phyloP scores from a whole-genome alignment of 2,888 invertebrate species.

The Pandemis corylana region DNA sequence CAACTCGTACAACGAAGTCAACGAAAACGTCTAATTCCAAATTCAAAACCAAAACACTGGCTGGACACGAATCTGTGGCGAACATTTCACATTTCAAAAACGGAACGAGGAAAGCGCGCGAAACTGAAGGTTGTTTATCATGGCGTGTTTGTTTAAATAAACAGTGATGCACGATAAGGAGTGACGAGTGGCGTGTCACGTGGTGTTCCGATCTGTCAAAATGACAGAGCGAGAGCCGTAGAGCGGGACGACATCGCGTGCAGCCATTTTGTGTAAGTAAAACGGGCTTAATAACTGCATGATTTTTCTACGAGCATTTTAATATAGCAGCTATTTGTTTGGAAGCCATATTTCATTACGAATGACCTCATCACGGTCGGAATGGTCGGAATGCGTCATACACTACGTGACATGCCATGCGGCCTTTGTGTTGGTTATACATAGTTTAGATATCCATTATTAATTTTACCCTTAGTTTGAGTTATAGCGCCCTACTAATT shows the following conservation, averaged over 20 bases:
- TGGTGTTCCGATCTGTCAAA: constrained; percentile 74
- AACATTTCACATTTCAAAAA: constrained; percentile 35
- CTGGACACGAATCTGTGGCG: not conserved
- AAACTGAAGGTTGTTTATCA: constrained; percentile 41
- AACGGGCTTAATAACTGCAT: constrained; percentile 49
- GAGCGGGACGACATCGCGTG: constrained; percentile 59
- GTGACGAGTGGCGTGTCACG: constrained; percentile 63
- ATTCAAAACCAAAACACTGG: constrained; percentile 15
- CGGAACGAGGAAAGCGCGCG: constrained; percentile 46
- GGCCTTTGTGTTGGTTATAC: constrained; percentile 55
- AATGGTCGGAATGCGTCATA: constrained; percentile 66
- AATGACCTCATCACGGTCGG: constrained; percentile 61
- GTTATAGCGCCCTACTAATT: constrained; percentile 30
- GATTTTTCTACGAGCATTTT: constrained; percentile 50
- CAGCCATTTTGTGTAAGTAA: constrained; percentile 56
- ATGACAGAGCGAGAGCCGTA: constrained; percentile 64
- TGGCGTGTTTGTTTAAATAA: constrained; percentile 39
- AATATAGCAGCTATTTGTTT: constrained; percentile 55
- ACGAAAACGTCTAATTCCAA: constrained; percentile 4
- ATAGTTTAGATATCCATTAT: constrained; percentile 46
- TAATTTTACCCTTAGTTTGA: constrained; percentile 24
- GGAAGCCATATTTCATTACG: constrained; percentile 54
- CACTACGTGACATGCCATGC: constrained; percentile 63
- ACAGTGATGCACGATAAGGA: constrained; percentile 51
- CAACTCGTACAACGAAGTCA: not conserved